Evolutionary conservation across 2,113 vertebrate genomes (phyloP), one percentile per base, ranked within the genome.

Genomic region (Macquaria australasica): DNA sequence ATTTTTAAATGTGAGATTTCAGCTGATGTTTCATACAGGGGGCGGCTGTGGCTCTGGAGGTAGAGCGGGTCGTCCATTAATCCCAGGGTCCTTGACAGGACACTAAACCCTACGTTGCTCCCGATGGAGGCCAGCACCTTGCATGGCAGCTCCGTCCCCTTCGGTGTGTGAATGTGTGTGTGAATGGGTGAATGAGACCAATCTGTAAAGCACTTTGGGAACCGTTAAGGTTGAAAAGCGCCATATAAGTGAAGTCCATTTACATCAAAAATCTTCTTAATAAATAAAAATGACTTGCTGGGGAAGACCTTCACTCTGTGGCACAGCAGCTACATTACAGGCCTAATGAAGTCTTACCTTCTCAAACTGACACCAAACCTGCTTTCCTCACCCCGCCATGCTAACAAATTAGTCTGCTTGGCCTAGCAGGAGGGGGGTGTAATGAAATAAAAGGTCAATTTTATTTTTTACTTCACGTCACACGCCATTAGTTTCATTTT

Each of bases 381-480:
- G 18, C 48, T 48, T 4, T 5, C 64, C 59, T 70, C 72, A 55
- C 48, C 14, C 48, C 55, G 5, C 34, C 20, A 21, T 53, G 4
- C 39, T 41, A 34, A 78, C 71, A 64, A 70, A 72, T 67, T 50
- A 43, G 31, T 70, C 53, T 39, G 79, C 63, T 53, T 51, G 28
- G 70, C 23, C 34, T 25, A 16, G 41, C 25, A n/a, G 28, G 43
- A 11, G n/a, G 28, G 43, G 14, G 63, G 64, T 76, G 79, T 60
- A 45, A 56, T 70, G n/a, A 43, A 69, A 81, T 60, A 31, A 81
- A 79, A 87, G 81, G 77, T 89, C 56, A 75, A 5, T 77, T 55
- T 14, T 72, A 25, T 69, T 68, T 74, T 23, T 72, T 25, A 37
- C 48, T 56, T 18, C 34, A 21, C 60, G 77, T 83, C 88, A 78